phyloP scores from a whole-genome alignment of 2,888 invertebrate species.

The Priapulus caudatus region DNA sequence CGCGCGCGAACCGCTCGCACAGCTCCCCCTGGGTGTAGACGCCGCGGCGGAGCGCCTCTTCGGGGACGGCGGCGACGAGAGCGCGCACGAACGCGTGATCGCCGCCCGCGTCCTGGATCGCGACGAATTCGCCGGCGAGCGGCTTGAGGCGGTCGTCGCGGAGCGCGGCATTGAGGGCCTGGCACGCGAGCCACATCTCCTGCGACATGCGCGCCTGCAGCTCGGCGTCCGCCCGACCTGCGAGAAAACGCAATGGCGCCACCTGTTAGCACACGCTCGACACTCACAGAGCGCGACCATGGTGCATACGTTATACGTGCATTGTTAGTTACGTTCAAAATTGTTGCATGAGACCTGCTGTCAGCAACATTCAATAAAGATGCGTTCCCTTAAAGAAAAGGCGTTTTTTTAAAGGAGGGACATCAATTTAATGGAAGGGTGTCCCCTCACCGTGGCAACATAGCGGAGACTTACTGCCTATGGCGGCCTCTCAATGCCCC shows the following conservation, averaged over 20 bases:
- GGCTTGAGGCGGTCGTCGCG: conserved; percentile 38
- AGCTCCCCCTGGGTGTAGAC: conserved; percentile 77
- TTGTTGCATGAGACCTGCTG: too few relatives aligned
- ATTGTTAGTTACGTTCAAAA: too few relatives aligned
- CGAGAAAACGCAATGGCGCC: conserved; percentile 17
- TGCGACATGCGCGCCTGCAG: conserved; percentile 50
- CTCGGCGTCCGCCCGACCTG: conserved; percentile 38
- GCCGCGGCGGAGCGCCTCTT: conserved; percentile 61
- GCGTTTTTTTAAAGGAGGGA: too few relatives aligned
- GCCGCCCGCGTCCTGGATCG: conserved; percentile 29
- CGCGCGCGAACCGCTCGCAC: conserved; percentile 62
- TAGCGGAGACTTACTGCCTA: too few relatives aligned
- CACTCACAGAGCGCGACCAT: too few relatives aligned
- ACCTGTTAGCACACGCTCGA: too few relatives aligned
- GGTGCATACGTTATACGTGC: too few relatives aligned
- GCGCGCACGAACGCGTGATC: conserved; percentile 64
- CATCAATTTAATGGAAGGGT: too few relatives aligned
- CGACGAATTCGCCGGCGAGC: conserved; percentile 28
- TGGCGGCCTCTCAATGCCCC: too few relatives aligned
- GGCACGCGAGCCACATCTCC: conserved; percentile 84
- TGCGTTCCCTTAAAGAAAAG: too few relatives aligned
- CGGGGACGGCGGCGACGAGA: conserved; percentile 59
- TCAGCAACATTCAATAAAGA: too few relatives aligned
- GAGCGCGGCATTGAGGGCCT: conserved; percentile 66
- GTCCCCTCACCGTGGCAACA: too few relatives aligned